Conservation (phyloP, 2,113 vertebrate species). For the Actinemys pallida region DNA sequence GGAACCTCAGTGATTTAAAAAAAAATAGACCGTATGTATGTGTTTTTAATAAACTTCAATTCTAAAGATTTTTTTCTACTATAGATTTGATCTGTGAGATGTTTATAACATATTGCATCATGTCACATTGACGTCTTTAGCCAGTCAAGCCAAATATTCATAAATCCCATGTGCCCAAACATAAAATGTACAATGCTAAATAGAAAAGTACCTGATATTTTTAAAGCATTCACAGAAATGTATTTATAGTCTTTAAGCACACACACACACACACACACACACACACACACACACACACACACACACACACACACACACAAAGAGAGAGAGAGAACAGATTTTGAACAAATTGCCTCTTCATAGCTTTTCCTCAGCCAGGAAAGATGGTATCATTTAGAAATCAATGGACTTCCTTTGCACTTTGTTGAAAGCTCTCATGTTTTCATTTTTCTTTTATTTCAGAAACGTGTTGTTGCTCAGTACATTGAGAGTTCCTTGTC, state of each 20-base stretch:
- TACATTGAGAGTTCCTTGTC: background rate
- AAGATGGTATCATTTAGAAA: conserved; percentile 38
- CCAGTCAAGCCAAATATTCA: conserved; percentile 70
- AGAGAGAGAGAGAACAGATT: background rate
- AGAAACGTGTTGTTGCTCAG: background rate
- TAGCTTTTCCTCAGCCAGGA: conserved; percentile 19
- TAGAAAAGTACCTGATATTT: conserved; percentile 52
- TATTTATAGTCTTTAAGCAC: conserved; percentile 15
- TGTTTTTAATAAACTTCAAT: conserved; percentile 75
- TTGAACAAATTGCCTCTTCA: background rate
- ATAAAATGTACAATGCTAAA: conserved; percentile 45
- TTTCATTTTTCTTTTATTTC: conserved; percentile 53
- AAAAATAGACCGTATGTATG: conserved; percentile 60
- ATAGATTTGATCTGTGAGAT: conserved; percentile 58
- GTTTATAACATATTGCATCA: conserved; percentile 64
- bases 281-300: background rate
- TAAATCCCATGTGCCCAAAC: conserved; percentile 58
- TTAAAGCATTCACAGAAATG: conserved; percentile 24
- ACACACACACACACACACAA: background rate
- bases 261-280: background rate
- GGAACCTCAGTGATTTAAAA: conserved; percentile 54
- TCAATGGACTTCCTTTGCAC: conserved; percentile 10
- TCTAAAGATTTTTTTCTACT: conserved; percentile 62
- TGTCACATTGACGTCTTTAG: conserved; percentile 67
- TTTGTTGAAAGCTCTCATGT: conserved; percentile 19